phyloP scores from a whole-genome alignment of 1,140 invertebrate genomes.

The Zaprionus camerounensis region DNA sequence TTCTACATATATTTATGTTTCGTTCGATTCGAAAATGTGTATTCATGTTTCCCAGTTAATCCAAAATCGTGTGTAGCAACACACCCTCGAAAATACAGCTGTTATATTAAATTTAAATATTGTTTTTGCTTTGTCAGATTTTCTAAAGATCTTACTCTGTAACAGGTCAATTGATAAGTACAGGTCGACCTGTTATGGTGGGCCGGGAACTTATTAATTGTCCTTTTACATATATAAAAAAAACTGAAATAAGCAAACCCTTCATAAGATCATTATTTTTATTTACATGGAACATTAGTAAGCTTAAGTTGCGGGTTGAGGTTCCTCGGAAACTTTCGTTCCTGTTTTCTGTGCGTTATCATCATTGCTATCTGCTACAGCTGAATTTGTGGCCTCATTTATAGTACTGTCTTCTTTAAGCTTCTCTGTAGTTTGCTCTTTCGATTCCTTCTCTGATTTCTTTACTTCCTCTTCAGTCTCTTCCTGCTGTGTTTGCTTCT shows the following conservation, averaged over 20 bases:
- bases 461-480: background rate
- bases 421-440: background rate
- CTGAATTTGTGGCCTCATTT: background rate
- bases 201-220: no score
- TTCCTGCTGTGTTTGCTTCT: background rate
- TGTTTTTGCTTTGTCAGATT: background rate
- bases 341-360: background rate
- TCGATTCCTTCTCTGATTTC: background rate
- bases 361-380: background rate
- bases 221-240: background rate
- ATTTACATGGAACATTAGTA: background rate
- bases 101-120: background rate
- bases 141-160: background rate
- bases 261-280: background rate
- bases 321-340: background rate
- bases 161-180: no score
- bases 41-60: background rate
- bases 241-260: background rate
- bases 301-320: background rate
- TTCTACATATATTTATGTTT: constrained; percentile 16
- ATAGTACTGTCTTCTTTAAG: background rate
- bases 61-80: background rate
- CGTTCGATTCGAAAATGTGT: constrained; percentile 9
- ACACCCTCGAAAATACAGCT: constrained; percentile 5
- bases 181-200: no score